These are phyloP conservation scores for Pachycephus smyrnensis DNA, from an alignment of 2,888 invertebrate genomes.

Conservation along the genomic window DNA sequence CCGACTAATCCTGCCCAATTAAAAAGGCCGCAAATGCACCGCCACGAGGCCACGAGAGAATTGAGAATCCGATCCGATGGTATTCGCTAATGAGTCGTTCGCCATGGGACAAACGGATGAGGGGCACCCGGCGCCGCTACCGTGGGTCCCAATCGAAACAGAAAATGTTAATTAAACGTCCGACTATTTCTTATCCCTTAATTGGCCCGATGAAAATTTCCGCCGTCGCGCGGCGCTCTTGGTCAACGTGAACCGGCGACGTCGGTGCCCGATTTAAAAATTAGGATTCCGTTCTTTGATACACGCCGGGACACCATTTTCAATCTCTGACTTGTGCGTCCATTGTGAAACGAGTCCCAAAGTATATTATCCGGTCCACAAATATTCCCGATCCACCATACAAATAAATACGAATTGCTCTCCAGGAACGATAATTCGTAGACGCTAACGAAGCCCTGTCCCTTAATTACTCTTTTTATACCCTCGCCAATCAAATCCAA, in stretches of 20 bases:
- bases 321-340: background rate
- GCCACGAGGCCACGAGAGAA: conserved; percentile 31
- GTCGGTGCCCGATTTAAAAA: background rate
- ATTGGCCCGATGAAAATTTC: conserved; percentile 56
- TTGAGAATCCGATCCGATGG: conserved; percentile 58
- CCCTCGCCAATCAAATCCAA: background rate
- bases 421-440: background rate
- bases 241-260: conserved; percentile 5
- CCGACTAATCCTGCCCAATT: conserved; percentile 65
- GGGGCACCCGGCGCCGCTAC: conserved; percentile 7
- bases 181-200: conserved; percentile 51
- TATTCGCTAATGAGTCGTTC: conserved; percentile 65
- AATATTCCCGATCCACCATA: background rate
- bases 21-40: conserved; percentile 60
- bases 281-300: background rate
- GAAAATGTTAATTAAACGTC: conserved; percentile 65
- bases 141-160: conserved; percentile 52
- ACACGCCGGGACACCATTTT: background rate
- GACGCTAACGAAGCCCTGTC: background rate
- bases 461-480: background rate
- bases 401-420: background rate
- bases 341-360: background rate
- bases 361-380: too few relatives aligned
- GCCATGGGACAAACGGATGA: conserved; percentile 26
- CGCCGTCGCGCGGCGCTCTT: conserved; percentile 3